A percentile compares a stretch with the other conserved stretches of the same genome.
Evolutionary conservation across 2,797 vertebrate species (phyloP).

Genomic region (Trachops cirrhosus): DNA sequence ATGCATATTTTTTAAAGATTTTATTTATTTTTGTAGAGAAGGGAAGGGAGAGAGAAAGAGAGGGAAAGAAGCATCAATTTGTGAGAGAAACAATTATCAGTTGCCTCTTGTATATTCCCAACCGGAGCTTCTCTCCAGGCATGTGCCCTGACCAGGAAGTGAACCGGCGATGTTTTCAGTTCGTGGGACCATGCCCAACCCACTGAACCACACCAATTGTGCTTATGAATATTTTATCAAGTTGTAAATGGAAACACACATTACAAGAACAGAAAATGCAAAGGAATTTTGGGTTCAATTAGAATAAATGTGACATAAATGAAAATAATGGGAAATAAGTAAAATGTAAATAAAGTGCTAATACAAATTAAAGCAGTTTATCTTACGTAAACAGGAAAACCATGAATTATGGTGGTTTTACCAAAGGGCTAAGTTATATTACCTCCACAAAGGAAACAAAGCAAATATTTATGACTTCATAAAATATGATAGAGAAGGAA

Average conservation of each 20-base stretch:
- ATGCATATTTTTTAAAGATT: neutral
- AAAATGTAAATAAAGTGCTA: slow-evolving; percentile 17
- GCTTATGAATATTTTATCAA: slow-evolving; percentile 41
- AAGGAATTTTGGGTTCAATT: slow-evolving; percentile 18
- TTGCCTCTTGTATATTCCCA: neutral
- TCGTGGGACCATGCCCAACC: neutral
- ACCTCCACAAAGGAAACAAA: neutral
- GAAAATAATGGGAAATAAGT: neutral
- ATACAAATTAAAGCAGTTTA: slow-evolving; percentile 40
- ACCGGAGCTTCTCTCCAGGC: neutral
- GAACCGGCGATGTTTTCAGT: neutral
- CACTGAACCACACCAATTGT: neutral
- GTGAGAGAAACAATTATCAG: neutral
- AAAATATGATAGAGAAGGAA: neutral
- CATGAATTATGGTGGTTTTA: slow-evolving; percentile 3
- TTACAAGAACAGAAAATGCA: neutral
- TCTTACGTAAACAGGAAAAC: neutral
- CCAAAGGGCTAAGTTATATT: neutral
- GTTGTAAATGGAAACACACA: slow-evolving; percentile 1
- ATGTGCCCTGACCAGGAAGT: neutral
- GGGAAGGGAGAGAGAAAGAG: neutral
- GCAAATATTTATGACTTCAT: neutral
- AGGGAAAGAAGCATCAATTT: neutral
- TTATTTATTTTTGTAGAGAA: neutral
- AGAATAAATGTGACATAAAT: neutral